phyloP scores from a whole-genome alignment of 2,888 invertebrate genomes.

The Drosophila algonquin region DNA sequence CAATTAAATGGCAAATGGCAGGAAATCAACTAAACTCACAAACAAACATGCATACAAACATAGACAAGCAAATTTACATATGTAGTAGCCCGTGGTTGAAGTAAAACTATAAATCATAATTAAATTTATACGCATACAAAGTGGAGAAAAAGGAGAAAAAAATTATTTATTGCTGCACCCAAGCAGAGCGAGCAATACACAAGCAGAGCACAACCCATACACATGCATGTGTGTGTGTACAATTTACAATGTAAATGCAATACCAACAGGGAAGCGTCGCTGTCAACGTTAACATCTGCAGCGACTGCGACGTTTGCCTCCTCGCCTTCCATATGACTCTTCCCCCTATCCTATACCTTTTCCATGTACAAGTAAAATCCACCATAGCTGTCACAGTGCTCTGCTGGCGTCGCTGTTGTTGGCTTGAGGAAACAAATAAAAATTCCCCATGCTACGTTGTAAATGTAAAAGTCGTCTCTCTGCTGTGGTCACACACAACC shows the following conservation, averaged over 20 bases:
- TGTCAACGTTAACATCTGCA: conserved; percentile 30
- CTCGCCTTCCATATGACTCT: conserved; percentile 16
- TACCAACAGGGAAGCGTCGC: conserved; percentile 1
- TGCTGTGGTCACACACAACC: neutral
- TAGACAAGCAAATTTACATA: conserved; percentile 14
- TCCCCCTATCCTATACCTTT: neutral
- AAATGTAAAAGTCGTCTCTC: conserved; percentile 43
- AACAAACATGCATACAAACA: conserved; percentile 7
- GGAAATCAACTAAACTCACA: conserved; percentile 49
- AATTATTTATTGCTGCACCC: conserved; percentile 49
- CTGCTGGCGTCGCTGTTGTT: conserved; percentile 17
- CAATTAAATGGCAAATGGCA: conserved; percentile 64
- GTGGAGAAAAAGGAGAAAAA: conserved; percentile 35
- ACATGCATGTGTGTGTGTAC: conserved; percentile 1
- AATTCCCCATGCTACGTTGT: conserved; percentile 50
- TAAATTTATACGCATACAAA: conserved; percentile 30
- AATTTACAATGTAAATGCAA: conserved; percentile 13
- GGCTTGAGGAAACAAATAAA: conserved; percentile 12
- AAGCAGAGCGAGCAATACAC: conserved; percentile 8
- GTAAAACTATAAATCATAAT: conserved; percentile 42
- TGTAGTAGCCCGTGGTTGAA: conserved; percentile 32
- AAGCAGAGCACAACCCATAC: neutral
- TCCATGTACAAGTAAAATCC: conserved; percentile 17
- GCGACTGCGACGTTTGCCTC: conserved; percentile 11
- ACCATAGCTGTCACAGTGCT: conserved; percentile 26